Percentiles rank a stretch among this genome's conserved stretches.
Conservation (phyloP, 2,797 vertebrate species). For the Rhabdomys pumilio region DNA sequence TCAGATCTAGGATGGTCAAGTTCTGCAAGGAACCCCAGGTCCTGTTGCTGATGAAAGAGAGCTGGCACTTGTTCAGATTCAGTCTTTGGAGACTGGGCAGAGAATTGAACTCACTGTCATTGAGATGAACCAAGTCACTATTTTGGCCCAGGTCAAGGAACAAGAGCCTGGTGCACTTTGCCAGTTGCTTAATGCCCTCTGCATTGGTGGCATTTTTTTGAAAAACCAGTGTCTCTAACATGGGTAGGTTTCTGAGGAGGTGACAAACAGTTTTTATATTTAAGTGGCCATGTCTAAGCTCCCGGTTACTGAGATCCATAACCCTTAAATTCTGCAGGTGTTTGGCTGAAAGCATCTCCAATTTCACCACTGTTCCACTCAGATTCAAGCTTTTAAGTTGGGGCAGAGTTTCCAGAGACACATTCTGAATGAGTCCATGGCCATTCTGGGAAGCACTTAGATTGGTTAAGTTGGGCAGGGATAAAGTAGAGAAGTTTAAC, state of each 20-base stretch:
- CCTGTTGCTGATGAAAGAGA: constrained; percentile 70
- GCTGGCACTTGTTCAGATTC: constrained; percentile 65
- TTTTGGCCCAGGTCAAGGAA: constrained; percentile 78
- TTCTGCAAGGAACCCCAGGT: constrained; percentile 61
- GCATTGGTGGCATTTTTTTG: constrained; percentile 22
- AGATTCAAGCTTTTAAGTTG: constrained; percentile 43
- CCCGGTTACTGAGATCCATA: constrained; percentile 24
- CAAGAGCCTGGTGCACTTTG: constrained; percentile 69
- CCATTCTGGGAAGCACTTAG: constrained; percentile 70
- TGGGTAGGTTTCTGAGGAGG: constrained; percentile 65
- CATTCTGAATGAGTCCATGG: constrained; percentile 30
- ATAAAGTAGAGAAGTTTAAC: constrained; percentile 76
- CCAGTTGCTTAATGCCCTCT: constrained; percentile 54
- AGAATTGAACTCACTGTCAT: constrained; percentile 74
- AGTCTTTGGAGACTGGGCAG: constrained; percentile 66
- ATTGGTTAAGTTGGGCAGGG: constrained; percentile 61
- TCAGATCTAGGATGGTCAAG: constrained; percentile 86
- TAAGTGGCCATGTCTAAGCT: not conserved
- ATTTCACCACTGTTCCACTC: constrained; percentile 3
- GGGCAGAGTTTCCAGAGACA: constrained; percentile 60
- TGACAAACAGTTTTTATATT: constrained; percentile 46
- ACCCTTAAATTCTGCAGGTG: constrained; percentile 57
- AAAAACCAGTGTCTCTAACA: constrained; percentile 40
- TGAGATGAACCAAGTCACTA: constrained; percentile 65
- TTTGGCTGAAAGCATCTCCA: constrained; percentile 27